Conservation (phyloP, 1,140 invertebrate species). For the Gonatopus flavifemur region DNA sequence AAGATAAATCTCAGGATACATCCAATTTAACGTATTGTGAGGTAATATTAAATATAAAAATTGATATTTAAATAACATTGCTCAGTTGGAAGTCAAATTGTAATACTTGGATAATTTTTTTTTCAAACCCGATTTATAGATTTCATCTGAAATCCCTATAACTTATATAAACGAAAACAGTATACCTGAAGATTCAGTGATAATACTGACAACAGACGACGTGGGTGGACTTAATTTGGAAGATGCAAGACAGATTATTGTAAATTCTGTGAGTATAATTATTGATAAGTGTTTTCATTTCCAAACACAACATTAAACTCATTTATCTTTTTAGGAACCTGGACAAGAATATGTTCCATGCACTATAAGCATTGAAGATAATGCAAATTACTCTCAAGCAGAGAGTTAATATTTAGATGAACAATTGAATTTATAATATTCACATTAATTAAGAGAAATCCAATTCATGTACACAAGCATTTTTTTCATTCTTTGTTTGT, state of each 20-base stretch:
- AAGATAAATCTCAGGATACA: slow-evolving; percentile 15
- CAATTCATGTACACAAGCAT: too few species aligned
- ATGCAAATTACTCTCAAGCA: slow-evolving; percentile 25
- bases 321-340: slow-evolving; percentile 33
- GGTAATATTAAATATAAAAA: slow-evolving; percentile 19
- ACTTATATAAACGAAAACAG: slow-evolving; percentile 53
- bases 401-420: slow-evolving; percentile 36
- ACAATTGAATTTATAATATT: too few species aligned
- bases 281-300: slow-evolving; percentile 7
- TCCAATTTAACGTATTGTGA: slow-evolving; percentile 42
- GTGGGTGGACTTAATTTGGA: slow-evolving; percentile 46
- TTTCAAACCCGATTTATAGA: slow-evolving; percentile 14
- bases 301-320: slow-evolving; percentile 1
- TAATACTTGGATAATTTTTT: neutral
- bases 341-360: slow-evolving; percentile 41
- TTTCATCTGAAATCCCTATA: slow-evolving; percentile 48
- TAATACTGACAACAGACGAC: slow-evolving; percentile 51
- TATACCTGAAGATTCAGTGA: slow-evolving; percentile 50
- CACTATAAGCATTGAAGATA: slow-evolving; percentile 33
- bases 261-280: slow-evolving; percentile 37
- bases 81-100: neutral
- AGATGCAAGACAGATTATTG: slow-evolving; percentile 45
- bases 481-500: too few species aligned
- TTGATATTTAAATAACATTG: slow-evolving; percentile 5
- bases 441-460: too few species aligned